Evolutionary conservation across 1,140 invertebrate species (phyloP), one percentile per base, ranked within the genome.

Genomic region (Hypsibius dujardini): DNA sequence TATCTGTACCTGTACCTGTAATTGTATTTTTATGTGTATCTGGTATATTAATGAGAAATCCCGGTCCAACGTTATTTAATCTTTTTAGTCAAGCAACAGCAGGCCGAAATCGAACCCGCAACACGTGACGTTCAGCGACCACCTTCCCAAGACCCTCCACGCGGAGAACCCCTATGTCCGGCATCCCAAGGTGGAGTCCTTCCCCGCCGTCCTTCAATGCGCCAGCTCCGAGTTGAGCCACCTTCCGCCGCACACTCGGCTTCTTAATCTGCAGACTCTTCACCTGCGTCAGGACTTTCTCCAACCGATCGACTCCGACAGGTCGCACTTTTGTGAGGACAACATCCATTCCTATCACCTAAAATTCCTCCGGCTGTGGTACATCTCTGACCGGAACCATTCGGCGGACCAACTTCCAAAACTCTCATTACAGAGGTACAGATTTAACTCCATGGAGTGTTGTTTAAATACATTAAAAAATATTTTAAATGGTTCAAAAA

Each of bases 161-260:
- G 0, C 7, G n/a, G 50, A 7, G 50, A n/a, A 56, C 7, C 7
- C 7, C 50, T 12, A 56, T 56, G 50, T 56, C 50, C 50, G n/a
- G 50, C 50, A n/a, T n/a, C 50, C 50, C 50, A 7, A n/a, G 7
- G n/a, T 67, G 62, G 62, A 67, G 42, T 15, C 62, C 42, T 67
- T 67, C 62, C 42, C 62, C 12, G 42, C 42, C 3, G 62, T 67
- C 12, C 45, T 67, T 42, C 3, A 12, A 12, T 7, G 42, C 3
- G 12, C 12, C 3, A 45, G 12, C 7, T 12, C 50, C 7, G 7
- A 67, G 3, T 15, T 67, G 12, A 45, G 12, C 62, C 3, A 67
- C 3, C 62, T 42, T 67, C 62, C 12, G 12, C 3, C 42, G 12
- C 3, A 15, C 7, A 12, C 12, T 45, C 62, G 42, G 3, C 3